Base-by-base conservation (phyloP, 2,113 vertebrate genomes). In the Semnornis frantzii region DNA sequence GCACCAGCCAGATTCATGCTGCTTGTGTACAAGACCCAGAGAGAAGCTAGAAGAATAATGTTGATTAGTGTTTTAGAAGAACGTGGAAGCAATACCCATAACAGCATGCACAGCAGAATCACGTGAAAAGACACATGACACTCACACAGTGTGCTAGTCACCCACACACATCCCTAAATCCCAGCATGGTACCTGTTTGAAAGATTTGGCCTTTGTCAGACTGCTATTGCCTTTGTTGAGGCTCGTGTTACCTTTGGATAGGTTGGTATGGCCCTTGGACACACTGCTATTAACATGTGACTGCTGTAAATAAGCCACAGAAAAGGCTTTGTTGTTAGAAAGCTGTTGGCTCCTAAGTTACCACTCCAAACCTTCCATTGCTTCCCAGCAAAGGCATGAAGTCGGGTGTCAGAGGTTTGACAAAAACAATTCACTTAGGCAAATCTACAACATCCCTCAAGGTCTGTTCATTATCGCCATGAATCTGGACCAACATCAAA, bases 141-240 rank as follows among this genome's bases (percentile, higher is more conserved):
- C 75, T 81, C 48, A 82, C 39, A 52, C 93, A 96, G 90, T 90
- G 93, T 30, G 50, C 73, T 54, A 94, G 85, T 85, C 90, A 94
- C 62, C 69, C 95, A 92, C 73, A 83, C 70, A 12, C 54, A 80
- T 55, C 55, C 83, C 92, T 93, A 42, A 64, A 86, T 62, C 62
- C 70, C 91, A 46, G 0, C 0, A 0, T 80, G 84, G 95, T 98
- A 98, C 98, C 97, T 98, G 97, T 92, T 97, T 97, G 95, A 97
- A 64, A 96, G 95, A 89, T 85, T 98, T 98, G 91, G 95, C 97
- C 97, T 98, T 98, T 96, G 97, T 96, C 63, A 97, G 76, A 96
- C 97, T 98, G 85, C 85, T 71, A 94, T n/a, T 58, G 30, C 86
- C 91, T 94, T 97, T 97, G 86, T 76, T 98, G 98, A 95, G 86